Evolutionary conservation across 2,888 invertebrate species (phyloP).

Genomic region (Idaea dimidiata): DNA sequence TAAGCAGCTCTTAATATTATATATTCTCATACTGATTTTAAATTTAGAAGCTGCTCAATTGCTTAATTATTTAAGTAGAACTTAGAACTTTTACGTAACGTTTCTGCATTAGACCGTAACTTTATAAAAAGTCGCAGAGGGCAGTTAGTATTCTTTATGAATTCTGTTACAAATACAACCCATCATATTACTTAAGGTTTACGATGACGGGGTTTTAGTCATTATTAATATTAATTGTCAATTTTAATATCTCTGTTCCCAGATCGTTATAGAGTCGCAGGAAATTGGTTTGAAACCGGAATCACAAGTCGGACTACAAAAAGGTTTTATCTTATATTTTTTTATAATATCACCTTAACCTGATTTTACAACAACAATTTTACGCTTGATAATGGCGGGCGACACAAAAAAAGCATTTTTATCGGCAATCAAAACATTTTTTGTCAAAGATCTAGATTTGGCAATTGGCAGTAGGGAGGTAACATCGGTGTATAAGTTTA

Average conservation of each 20-base stretch:
- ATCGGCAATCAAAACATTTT: neutral
- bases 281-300: conserved; percentile 38
- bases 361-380: neutral
- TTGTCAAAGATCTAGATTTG: neutral
- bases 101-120: too few species aligned
- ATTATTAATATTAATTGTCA: conserved; percentile 25
- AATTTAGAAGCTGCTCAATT: too few species aligned
- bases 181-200: conserved; percentile 32
- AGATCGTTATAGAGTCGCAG: conserved; percentile 35
- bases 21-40: too few species aligned
- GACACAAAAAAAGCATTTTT: neutral
- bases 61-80: too few species aligned
- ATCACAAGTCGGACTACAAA: conserved; percentile 23
- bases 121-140: too few species aligned
- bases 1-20: too few species aligned
- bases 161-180: conserved; percentile 36
- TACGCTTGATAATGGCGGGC: neutral
- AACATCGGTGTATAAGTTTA: neutral
- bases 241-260: conserved; percentile 28
- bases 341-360: neutral
- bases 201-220: conserved; percentile 32
- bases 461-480: neutral
- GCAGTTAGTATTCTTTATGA: conserved; percentile 41
- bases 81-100: too few species aligned
- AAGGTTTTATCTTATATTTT: neutral